Conservation (phyloP, 2,888 invertebrate genomes). For the Auanema freiburgensis region DNA sequence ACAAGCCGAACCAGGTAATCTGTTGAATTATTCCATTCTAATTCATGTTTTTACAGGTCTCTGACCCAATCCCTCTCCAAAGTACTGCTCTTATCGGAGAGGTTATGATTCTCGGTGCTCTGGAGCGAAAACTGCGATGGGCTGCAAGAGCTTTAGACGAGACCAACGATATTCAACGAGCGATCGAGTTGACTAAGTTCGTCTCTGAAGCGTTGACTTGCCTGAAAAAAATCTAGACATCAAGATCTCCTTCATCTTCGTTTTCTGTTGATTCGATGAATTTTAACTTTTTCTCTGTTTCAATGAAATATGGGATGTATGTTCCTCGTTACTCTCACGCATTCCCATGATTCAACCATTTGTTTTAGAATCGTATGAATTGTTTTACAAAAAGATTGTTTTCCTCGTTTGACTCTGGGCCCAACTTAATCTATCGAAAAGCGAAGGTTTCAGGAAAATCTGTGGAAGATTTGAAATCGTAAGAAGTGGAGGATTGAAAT, state of each 20-base stretch:
- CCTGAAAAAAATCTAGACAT: not conserved
- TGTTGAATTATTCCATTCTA: too few relatives aligned
- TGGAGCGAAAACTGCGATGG: slow-evolving; percentile 21
- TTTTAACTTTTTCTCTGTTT: slow-evolving; percentile 2
- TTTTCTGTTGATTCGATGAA: not conserved
- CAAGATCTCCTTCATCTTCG: not conserved
- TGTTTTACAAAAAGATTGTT: not conserved
- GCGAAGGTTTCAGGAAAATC: slow-evolving; percentile 35
- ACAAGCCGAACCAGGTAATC: too few relatives aligned
- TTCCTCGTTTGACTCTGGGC: slow-evolving; percentile 19
- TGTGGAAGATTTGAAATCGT: slow-evolving; percentile 35
- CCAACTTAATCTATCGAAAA: slow-evolving; percentile 36
- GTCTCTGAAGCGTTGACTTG: slow-evolving; percentile 8
- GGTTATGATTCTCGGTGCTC: slow-evolving; percentile 5
- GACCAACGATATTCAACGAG: slow-evolving; percentile 6
- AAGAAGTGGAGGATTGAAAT: not conserved
- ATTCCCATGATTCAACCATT: not conserved
- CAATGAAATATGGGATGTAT: not conserved
- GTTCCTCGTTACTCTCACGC: not conserved
- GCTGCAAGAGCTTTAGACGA: slow-evolving; percentile 14
- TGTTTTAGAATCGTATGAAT: too few relatives aligned
- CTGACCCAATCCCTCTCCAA: too few relatives aligned
- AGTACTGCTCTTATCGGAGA: too few relatives aligned
- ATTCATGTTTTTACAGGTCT: too few relatives aligned
- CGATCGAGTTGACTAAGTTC: slow-evolving; percentile 8